Evolutionary conservation across 2,113 vertebrate species (phyloP).

Genomic region (Nesospiza acunhae): DNA sequence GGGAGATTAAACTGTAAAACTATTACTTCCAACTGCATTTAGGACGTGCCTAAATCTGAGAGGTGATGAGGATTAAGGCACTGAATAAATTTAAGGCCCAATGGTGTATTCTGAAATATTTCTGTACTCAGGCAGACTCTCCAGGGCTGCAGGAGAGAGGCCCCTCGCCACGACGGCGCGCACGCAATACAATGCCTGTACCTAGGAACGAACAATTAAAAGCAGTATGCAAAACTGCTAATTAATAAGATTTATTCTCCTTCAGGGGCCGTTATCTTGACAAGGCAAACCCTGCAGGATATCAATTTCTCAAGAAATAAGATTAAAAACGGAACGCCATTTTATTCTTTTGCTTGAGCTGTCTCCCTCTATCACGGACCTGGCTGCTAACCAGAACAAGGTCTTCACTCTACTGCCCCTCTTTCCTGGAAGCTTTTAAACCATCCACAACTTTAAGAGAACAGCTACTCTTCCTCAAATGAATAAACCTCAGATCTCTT

Average conservation of each 20-base stretch:
- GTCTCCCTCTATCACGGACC: neutral
- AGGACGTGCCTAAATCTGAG: neutral
- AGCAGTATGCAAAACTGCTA: neutral
- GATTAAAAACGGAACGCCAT: neutral
- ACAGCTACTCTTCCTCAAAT: neutral
- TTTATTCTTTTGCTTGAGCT: neutral
- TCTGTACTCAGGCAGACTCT: neutral
- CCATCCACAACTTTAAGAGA: neutral
- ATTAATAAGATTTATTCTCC: neutral
- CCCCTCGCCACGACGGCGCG: rapidly evolving
- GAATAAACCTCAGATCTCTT: neutral
- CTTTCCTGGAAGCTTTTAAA: slow-evolving; percentile 22
- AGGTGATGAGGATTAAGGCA: neutral
- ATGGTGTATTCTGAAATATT: neutral
- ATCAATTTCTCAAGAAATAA: neutral
- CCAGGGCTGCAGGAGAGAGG: neutral
- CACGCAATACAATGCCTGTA: neutral
- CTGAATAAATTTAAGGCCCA: neutral
- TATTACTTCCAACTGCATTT: neutral
- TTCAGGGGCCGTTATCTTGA: neutral
- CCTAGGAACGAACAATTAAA: neutral
- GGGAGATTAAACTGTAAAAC: slow-evolving; percentile 10
- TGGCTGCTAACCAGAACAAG: neutral
- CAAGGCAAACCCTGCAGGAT: neutral
- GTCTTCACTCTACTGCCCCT: neutral